Percentiles rank a stretch among this genome's conserved stretches.
Evolutionary conservation across 2,113 vertebrate genomes (phyloP).

Genomic region (Carassius carassius): DNA sequence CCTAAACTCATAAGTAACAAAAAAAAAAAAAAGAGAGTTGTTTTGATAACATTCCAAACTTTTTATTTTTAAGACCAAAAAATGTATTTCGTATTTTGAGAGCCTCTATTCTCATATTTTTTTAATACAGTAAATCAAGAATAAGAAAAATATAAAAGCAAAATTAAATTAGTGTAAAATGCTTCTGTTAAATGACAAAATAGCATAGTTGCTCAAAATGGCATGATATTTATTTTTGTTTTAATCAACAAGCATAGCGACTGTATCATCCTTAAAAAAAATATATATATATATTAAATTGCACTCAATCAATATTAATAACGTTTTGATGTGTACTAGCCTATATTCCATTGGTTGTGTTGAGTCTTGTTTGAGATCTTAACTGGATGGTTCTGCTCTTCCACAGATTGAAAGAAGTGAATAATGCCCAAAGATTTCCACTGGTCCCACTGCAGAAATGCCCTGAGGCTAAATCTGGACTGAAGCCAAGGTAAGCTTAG

Average conservation of each 20-base stretch:
- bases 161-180: neutral
- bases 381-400: neutral
- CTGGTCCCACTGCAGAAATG: conserved; percentile 72
- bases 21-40: neutral
- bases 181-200: neutral
- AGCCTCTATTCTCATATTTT: neutral
- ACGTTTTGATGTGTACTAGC: neutral
- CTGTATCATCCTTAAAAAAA: neutral
- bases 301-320: neutral
- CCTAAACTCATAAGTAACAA: neutral
- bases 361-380: conserved; percentile 2
- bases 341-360: neutral
- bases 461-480: conserved; percentile 78
- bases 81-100: neutral
- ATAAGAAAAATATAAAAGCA: too few relatives aligned
- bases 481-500: conserved; percentile 74
- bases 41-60: too few relatives aligned
- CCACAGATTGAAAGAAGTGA: conserved; percentile 68
- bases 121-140: neutral
- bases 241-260: neutral
- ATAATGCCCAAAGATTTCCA: conserved; percentile 73
- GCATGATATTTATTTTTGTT: neutral
- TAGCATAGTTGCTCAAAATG: neutral
- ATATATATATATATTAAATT: too few relatives aligned
- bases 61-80: neutral